Evolutionary conservation across 2,888 invertebrate genomes (phyloP), one percentile per base, ranked within the genome.

Genomic region (Chloroclystis v-ata): DNA sequence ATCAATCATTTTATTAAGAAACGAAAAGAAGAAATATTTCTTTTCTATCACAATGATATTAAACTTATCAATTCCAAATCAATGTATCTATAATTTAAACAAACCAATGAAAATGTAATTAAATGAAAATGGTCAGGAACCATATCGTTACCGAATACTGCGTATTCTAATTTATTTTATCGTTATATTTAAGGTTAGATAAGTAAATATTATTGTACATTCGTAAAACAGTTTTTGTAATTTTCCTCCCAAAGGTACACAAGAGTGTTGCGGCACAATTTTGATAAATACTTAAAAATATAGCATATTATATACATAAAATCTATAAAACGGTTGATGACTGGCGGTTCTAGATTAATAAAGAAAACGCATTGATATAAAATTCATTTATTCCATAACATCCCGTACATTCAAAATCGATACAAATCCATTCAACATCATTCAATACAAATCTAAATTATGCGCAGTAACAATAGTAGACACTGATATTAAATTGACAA

Each of bases 341-440:
- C n/a, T n/a, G n/a, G n/a, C n/a, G n/a, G 1, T 26, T 8, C 1
- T 6, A 6, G 3, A 26, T 3, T 3, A 26, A 28, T n/a, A 28
- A 28, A 10, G 1, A 10, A 29, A 11, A 29, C 6, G 11, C 4
- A 10, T 20, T 11, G 7, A 24, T 35, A 35, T 75, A 77, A 74
- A 82, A 81, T 66, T 59, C 61, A 74, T 83, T 78, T 85, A 83
- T 78, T 82, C 63, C 59, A 44, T 71, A 82, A 82, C 71, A 78
- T 69, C 67, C 67, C 77, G 76, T 79, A 80, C 71, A 67, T 82
- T 74, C 71, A 82, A 82, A 78, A 79, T 62, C 62, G 64, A 71
- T 80, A 78, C 69, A 80, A 80, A 79, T 73, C 43, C 60, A 39
- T 48, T 42, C 30, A 43, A 46, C 43, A 43, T 37, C 39, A 35